These are phyloP conservation scores for Lumbricus terrestris DNA, from an alignment of 2,888 invertebrate genomes.

Conservation along the genomic window DNA sequence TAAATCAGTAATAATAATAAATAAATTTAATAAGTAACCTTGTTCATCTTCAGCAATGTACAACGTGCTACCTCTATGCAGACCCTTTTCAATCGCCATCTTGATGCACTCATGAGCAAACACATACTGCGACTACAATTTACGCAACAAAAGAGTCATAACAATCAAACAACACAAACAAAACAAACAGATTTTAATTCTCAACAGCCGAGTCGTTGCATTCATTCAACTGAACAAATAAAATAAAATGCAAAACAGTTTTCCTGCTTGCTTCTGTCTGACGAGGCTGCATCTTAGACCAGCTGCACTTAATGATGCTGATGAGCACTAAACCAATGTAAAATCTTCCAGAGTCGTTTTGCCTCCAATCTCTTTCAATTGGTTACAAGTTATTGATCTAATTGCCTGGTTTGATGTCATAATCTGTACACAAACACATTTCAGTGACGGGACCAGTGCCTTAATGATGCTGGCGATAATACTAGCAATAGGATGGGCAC, in stretches of 20 bases:
- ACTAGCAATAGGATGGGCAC: not conserved
- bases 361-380: not conserved
- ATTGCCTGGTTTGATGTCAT: not conserved
- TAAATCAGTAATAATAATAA: no score
- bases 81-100: constrained; percentile 77
- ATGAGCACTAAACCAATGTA: not conserved
- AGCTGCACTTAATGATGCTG: not conserved
- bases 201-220: not conserved
- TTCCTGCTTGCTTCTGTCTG: not conserved
- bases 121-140: constrained; percentile 97
- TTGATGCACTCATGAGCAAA: constrained; percentile 96
- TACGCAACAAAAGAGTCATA: constrained; percentile 27
- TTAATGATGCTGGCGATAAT: no score
- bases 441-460: not conserved
- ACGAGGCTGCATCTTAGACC: not conserved
- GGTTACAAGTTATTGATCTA: not conserved
- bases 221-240: not conserved
- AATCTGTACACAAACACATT: not conserved
- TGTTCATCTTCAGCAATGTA: not conserved
- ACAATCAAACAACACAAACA: not conserved
- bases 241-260: no score
- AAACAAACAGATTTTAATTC: not conserved
- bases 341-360: no score
- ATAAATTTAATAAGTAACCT: not conserved
- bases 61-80: not conserved